These are phyloP conservation scores for Seladonia tumulorum DNA, from an alignment of 2,888 invertebrate genomes.

Conservation along the genomic window DNA sequence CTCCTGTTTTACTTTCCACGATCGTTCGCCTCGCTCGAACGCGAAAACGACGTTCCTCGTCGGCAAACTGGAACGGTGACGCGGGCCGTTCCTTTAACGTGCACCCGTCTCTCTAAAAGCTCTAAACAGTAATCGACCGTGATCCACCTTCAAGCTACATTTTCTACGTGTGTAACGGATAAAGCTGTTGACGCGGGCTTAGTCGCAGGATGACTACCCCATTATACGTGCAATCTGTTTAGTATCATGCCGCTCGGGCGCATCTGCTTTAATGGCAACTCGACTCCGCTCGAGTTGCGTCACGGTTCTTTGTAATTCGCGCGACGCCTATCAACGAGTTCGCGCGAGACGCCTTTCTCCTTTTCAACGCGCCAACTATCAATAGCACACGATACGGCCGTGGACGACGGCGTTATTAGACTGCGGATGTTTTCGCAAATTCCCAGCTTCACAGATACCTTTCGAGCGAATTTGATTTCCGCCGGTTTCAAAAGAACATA, in stretches of 20 bases:
- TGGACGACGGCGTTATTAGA: background rate
- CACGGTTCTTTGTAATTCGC: slow-evolving; percentile 56
- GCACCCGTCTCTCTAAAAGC: slow-evolving; percentile 35
- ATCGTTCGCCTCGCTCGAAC: slow-evolving; percentile 8
- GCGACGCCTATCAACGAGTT: slow-evolving; percentile 31
- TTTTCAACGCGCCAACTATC: slow-evolving; percentile 2
- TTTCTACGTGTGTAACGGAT: slow-evolving; percentile 47
- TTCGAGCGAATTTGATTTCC: background rate
- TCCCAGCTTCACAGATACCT: background rate
- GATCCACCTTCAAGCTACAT: slow-evolving; percentile 62
- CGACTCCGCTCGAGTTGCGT: slow-evolving; percentile 61
- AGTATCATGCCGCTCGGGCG: slow-evolving; percentile 53
- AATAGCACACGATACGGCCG: background rate
- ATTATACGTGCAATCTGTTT: slow-evolving; percentile 72
- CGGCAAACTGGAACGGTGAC: slow-evolving; percentile 24
- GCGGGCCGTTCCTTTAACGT: slow-evolving; percentile 38
- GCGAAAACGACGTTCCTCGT: slow-evolving; percentile 45
- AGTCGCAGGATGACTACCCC: slow-evolving; percentile 59
- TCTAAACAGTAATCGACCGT: slow-evolving; percentile 64
- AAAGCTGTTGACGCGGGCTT: slow-evolving; percentile 68
- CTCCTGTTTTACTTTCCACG: background rate
- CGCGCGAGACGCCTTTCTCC: slow-evolving; percentile 7
- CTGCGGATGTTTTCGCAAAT: background rate
- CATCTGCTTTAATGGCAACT: slow-evolving; percentile 64
- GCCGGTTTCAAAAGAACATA: background rate